Base-by-base conservation (phyloP, 2,888 invertebrate species). In the Linnaemya vulpina region DNA sequence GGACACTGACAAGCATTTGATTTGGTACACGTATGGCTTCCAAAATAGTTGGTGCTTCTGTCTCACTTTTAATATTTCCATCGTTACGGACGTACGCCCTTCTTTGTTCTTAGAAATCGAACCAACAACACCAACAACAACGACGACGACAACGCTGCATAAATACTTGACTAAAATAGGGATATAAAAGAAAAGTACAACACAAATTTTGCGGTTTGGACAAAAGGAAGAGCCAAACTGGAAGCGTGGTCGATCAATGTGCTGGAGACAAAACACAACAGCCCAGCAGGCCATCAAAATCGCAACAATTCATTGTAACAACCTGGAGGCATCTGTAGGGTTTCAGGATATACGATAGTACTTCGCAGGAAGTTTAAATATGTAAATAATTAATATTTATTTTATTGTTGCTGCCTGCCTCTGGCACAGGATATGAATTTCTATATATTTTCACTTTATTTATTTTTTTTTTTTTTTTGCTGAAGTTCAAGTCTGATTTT, bases 341-440 rank as follows among this genome's bases (percentile, higher is more conserved):
- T 70, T 85, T 85, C 84, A 77, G 81, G 77, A 85, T 70, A 70
- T 74, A 58, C 80, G 77, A 77, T 77, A 68, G 67, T 60, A 20
- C 60, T 46, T 38, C 51, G 49, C 77, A 77, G 77, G 77, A 77
- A 77, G 77, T 77, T 77, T 38, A 46, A 77, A 51, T 77, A 68
- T 68, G 55, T 49, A 35, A 46, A 65, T 65, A 49, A 65, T 49
- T 65, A 49, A 76, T 67, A 67, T 58, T 55, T 35, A 55, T 63
- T 55, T 63, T 55, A 65, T 65, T 35, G 22, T 11, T 35, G n/a
- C 3, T 58, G 17, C 15, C 5, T 22, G 10, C 4, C 0, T 43
- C n/a, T 25, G 2, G 9, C 15, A 65, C 63, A 75, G 75, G 65
- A 75, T 53, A 65, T 40, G 49, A 73, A 40, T 40, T 53, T 11